A percentile compares a stretch with the other conserved stretches of the same genome.
Evolutionary conservation across 2,797 vertebrate species (phyloP).

Genomic region (Erethizon dorsatum): DNA sequence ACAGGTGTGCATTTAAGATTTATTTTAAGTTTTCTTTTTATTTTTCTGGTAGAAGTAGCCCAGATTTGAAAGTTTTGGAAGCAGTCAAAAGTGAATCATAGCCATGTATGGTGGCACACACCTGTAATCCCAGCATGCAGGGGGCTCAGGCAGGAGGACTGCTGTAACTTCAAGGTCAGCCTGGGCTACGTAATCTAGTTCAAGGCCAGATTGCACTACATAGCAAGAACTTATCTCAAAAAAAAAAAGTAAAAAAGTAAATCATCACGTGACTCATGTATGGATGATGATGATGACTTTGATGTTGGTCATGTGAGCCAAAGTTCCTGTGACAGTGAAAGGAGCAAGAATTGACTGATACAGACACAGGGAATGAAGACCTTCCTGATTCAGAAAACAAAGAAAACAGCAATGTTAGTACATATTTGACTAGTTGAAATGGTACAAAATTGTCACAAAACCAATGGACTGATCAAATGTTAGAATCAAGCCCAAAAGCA

Average conservation of each 20-base stretch:
- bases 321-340: neutral
- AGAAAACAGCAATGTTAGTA: neutral
- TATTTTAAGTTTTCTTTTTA: neutral
- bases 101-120: neutral
- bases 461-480: neutral
- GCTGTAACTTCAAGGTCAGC: neutral
- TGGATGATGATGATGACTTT: neutral
- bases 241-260: neutral
- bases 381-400: neutral
- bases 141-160: too few species aligned
- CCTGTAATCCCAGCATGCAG: neutral
- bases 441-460: neutral
- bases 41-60: neutral
- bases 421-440: neutral
- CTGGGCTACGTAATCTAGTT: neutral
- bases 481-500: neutral
- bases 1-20: neutral
- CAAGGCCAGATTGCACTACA: neutral
- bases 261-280: neutral
- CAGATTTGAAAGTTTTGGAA: neutral
- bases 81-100: neutral
- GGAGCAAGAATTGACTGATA: neutral
- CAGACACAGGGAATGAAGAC: neutral
- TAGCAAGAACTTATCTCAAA: neutral
- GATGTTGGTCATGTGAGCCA: neutral